Evolutionary conservation across 2,797 vertebrate species (phyloP).

Genomic region (Sebastes taczanowskii): DNA sequence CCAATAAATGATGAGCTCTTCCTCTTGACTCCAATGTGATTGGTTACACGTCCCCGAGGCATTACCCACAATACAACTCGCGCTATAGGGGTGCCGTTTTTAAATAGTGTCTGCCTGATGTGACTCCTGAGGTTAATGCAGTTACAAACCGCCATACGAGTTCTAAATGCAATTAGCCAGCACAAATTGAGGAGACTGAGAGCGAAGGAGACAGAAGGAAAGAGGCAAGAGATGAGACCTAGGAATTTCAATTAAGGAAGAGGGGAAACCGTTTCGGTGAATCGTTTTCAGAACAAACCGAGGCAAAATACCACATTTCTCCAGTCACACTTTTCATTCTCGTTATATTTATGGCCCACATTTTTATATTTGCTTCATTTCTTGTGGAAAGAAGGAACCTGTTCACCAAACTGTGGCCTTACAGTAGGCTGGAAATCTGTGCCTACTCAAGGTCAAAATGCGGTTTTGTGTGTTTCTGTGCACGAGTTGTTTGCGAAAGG

Average conservation of each 20-base stretch:
- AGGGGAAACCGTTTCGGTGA: slow-evolving; percentile 3
- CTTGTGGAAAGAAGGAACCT: neutral
- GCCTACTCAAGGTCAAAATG: slow-evolving; percentile 24
- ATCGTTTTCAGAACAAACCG: slow-evolving; percentile 27
- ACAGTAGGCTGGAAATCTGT: neutral
- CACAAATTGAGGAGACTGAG: slow-evolving; percentile 53
- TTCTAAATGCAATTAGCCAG: slow-evolving; percentile 67
- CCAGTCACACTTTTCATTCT: slow-evolving; percentile 38
- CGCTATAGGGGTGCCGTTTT: slow-evolving; percentile 54
- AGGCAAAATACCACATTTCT: slow-evolving; percentile 32
- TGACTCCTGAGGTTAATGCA: slow-evolving; percentile 69
- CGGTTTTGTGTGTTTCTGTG: neutral
- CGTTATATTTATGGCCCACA: slow-evolving; percentile 10
- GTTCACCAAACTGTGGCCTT: neutral
- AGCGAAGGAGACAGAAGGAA: slow-evolving; percentile 25
- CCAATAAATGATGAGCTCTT: slow-evolving; percentile 74
- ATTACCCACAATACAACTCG: slow-evolving; percentile 63
- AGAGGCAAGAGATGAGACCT: slow-evolving; percentile 30
- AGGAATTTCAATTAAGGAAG: slow-evolving; percentile 59
- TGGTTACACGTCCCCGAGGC: slow-evolving; percentile 73
- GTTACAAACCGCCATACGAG: slow-evolving; percentile 46
- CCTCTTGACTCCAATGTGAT: slow-evolving; percentile 65
- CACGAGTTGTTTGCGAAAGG: neutral
- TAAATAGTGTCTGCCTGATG: slow-evolving; percentile 71
- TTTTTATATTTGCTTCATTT: slow-evolving; percentile 13